Conservation (phyloP, 1,140 invertebrate species). For the Bacillus rossius region DNA sequence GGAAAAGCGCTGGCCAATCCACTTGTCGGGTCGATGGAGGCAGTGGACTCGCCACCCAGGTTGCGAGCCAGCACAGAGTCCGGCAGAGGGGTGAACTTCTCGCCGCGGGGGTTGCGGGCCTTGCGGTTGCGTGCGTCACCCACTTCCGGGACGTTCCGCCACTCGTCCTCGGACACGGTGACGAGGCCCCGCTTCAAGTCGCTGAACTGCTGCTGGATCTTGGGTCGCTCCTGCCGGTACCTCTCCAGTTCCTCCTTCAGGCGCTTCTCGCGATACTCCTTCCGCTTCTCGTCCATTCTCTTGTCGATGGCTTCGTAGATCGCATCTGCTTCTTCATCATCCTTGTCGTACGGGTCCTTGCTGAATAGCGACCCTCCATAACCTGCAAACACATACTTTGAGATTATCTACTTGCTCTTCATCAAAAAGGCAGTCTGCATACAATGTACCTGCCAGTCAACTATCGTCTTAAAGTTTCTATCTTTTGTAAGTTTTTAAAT, state of each 20-base stretch:
- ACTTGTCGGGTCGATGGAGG: constrained; percentile 78
- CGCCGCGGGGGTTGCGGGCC: constrained; percentile 88
- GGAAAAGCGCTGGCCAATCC: constrained; percentile 82
- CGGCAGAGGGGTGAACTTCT: constrained; percentile 96
- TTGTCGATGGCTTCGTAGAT: constrained; percentile 99
- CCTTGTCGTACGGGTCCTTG: constrained; percentile 99
- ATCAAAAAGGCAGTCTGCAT: too few species aligned
- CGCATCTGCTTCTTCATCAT: constrained; percentile 98
- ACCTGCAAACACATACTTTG: constrained; percentile 69
- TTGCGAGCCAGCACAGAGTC: constrained; percentile 93
- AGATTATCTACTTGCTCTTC: too few species aligned
- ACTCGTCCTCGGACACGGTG: constrained; percentile 86
- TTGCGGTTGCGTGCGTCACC: constrained; percentile 98
- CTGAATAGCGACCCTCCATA: constrained; percentile 98
- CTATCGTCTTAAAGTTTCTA: background rate
- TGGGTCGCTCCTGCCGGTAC: constrained; percentile 97
- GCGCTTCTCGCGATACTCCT: constrained; percentile 86
- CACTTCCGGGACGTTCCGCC: constrained; percentile 96
- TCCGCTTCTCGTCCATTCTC: constrained; percentile 98
- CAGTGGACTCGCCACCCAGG: constrained; percentile 74
- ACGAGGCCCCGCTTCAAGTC: constrained; percentile 93
- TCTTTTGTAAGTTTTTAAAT: background rate
- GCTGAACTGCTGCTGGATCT: constrained; percentile 99
- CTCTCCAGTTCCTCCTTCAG: constrained; percentile 83
- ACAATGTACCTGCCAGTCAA: background rate